phyloP scores from a whole-genome alignment of 2,113 vertebrate genomes.

The Climacteris rufus region DNA sequence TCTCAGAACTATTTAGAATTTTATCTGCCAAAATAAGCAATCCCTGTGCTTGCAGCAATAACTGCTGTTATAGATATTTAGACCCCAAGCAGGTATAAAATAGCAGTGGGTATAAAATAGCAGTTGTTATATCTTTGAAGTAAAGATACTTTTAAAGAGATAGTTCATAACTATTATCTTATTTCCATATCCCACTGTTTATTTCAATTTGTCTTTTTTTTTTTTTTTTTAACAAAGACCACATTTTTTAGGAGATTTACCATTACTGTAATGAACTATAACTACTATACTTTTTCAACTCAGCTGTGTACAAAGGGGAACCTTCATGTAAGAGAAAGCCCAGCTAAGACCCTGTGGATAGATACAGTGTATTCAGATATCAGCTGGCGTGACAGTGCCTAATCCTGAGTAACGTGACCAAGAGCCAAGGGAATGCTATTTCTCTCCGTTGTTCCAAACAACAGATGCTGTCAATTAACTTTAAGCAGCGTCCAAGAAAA shows the following conservation, averaged over 20 bases:
- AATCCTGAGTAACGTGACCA: slow-evolving; percentile 78
- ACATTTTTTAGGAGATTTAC: not conserved
- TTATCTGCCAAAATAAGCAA: not conserved
- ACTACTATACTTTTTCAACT: not conserved
- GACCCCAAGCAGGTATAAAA: not conserved
- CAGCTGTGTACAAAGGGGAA: not conserved
- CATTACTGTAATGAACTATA: not conserved
- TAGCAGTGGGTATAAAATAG: not conserved
- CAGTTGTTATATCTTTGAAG: not conserved
- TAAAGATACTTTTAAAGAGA: not conserved
- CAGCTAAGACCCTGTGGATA: not conserved
- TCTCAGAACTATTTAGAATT: not conserved
- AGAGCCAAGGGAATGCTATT: slow-evolving; percentile 72
- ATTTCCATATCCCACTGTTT: not conserved
- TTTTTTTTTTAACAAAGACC: not conserved
- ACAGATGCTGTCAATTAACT: slow-evolving; percentile 95
- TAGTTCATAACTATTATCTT: not conserved
- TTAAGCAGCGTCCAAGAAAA: slow-evolving; percentile 71
- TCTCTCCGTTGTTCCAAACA: slow-evolving; percentile 78
- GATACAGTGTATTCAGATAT: slow-evolving; percentile 54
- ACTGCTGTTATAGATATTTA: not conserved
- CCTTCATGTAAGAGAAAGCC: not conserved
- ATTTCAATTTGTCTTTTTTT: not conserved
- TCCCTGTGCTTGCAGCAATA: not conserved
- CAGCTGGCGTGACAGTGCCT: slow-evolving; percentile 70